Evolutionary conservation across 2,113 vertebrate genomes (phyloP).

Genomic region (Sinocyclocheilus anshuiensis): DNA sequence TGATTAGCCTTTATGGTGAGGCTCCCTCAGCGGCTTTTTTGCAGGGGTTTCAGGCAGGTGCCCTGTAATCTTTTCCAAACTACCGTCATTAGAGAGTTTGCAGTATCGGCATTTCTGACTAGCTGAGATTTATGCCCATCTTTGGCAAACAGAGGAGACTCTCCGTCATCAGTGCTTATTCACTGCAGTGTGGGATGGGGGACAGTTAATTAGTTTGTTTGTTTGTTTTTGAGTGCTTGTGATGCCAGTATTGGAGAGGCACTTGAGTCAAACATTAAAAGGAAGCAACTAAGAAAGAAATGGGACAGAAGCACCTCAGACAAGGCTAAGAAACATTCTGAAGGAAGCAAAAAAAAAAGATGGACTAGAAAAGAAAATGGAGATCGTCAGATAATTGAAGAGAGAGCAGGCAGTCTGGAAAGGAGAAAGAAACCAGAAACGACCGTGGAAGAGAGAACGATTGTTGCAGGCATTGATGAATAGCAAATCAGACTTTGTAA

Average conservation of each 20-base stretch:
- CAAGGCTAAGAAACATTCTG: background rate
- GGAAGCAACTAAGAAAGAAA: constrained; percentile 40
- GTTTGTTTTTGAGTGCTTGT: background rate
- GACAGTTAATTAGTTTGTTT: constrained; percentile 17
- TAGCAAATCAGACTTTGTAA: constrained; percentile 77
- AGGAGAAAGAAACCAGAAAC: background rate
- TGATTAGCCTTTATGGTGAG: constrained; percentile 31
- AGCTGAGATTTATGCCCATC: constrained; percentile 50
- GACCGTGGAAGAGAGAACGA: constrained; percentile 54
- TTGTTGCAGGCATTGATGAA: constrained; percentile 67
- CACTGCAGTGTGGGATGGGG: background rate
- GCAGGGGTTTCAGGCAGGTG: constrained; percentile 56
- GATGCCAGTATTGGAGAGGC: background rate
- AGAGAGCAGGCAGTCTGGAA: background rate
- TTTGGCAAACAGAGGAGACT: constrained; percentile 45
- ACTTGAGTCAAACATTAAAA: constrained; percentile 21
- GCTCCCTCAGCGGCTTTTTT: constrained; percentile 45
- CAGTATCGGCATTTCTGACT: constrained; percentile 62
- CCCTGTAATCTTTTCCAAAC: constrained; percentile 67
- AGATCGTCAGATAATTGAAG: constrained; percentile 35
- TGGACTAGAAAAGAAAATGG: constrained; percentile 55
- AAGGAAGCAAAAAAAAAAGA: constrained; percentile 13
- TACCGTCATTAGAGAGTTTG: constrained; percentile 66
- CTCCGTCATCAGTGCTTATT: constrained; percentile 24
- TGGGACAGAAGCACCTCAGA: constrained; percentile 45